Conservation (phyloP, 2,113 vertebrate species). For the Xyliphius kryptos region DNA sequence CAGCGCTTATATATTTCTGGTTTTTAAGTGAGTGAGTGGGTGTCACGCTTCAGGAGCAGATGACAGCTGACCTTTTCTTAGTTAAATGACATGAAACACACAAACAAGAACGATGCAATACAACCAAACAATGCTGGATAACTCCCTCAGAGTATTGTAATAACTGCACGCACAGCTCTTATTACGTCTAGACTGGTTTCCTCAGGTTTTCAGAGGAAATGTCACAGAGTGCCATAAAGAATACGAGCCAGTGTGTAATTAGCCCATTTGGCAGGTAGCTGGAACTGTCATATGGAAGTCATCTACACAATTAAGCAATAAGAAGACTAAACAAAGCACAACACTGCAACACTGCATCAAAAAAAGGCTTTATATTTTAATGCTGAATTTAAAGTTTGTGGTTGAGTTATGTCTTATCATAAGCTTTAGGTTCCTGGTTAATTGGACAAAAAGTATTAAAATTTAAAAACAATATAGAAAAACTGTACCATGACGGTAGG, state of each 20-base stretch:
- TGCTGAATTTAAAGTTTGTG: no score
- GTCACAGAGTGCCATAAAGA: slow-evolving; percentile 2
- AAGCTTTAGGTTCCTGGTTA: no score
- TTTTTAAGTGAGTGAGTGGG: no score
- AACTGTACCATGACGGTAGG: no score
- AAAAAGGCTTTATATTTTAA: background rate
- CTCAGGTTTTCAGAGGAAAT: background rate
- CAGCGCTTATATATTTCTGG: no score
- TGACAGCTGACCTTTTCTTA: background rate
- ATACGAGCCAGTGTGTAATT: background rate
- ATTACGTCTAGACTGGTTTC: slow-evolving; percentile 8
- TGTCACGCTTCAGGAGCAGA: background rate
- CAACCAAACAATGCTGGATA: background rate
- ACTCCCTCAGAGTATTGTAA: background rate
- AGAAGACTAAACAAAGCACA: slow-evolving; percentile 2
- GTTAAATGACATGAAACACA: background rate
- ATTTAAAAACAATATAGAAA: no score
- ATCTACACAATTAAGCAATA: slow-evolving; percentile 10
- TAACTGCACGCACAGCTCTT: background rate
- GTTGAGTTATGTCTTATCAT: no score
- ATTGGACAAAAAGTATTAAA: no score
- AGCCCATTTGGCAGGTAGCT: background rate
- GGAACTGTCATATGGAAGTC: background rate
- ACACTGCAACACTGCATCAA: slow-evolving; percentile 10
- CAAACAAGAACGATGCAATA: background rate